A percentile compares a stretch with the other conserved stretches of the same genome.
These are phyloP conservation scores for Tyrannus savana DNA, from an alignment of 2,113 vertebrate genomes.

Conservation along the genomic window DNA sequence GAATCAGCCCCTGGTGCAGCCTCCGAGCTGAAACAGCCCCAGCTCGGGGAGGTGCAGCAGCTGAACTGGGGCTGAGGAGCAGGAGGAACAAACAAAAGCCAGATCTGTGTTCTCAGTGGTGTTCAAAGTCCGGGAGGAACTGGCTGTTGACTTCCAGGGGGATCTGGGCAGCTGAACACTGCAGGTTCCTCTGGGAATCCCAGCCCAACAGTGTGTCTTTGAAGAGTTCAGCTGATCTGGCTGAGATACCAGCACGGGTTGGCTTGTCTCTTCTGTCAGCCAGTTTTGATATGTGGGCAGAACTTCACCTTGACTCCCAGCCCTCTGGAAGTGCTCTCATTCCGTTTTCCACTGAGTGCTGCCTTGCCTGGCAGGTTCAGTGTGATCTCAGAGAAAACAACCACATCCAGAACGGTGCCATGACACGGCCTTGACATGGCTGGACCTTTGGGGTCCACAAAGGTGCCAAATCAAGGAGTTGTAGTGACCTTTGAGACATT, in stretches of 20 bases:
- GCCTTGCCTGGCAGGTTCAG: neutral
- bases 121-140: neutral
- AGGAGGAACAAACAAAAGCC: neutral
- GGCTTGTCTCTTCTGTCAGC: neutral
- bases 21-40: neutral
- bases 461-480: neutral
- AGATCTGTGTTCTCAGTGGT: neutral
- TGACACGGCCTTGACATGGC: neutral
- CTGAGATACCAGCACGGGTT: neutral
- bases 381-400: slow-evolving; percentile 5
- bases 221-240: neutral
- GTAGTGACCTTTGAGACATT: neutral
- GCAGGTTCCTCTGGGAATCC: neutral
- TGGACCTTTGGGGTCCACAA: neutral
- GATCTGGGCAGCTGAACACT: neutral
- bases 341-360: neutral
- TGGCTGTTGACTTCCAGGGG: neutral
- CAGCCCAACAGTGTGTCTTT: neutral
- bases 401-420: neutral
- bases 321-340: neutral
- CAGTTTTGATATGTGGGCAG: neutral
- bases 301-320: neutral
- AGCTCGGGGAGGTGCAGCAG: neutral
- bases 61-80: neutral
- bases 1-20: neutral